Evolutionary conservation across 2,797 vertebrate genomes (phyloP), one percentile per base, ranked within the genome.

Genomic region (Micropoecilia bifurca): DNA sequence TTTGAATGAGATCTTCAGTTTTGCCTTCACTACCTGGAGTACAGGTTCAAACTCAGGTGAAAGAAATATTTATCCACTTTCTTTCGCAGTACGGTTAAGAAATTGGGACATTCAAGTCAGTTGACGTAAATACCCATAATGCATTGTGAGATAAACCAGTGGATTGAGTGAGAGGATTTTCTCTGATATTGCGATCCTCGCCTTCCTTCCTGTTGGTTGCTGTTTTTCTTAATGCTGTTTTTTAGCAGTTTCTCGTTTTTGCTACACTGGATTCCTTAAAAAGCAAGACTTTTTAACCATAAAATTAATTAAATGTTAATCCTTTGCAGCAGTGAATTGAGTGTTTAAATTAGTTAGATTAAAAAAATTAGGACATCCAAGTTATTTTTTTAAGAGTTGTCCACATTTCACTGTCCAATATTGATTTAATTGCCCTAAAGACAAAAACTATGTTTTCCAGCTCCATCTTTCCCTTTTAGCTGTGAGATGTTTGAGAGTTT

Each of bases 21-120:
- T 39, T 3, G 10, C 66, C 41, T n/a, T 43, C 13, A 45, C 22
- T 71, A 6, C 5, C 68, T 71, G 68, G 12, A 28, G 25, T 71
- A 14, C 68, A 71, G 41, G 41, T 71, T 71, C 41, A 71, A 71
- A 71, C 13, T 45, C 12, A 28, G 41, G 68, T 43, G 68, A 43
- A 45, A 45, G 13, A 13, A n/a, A 43, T 45, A 71, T 45, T 3
- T 43, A 71, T 16, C 3, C 28, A 7, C 16, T 28, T 8, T 12
- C 6, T 57, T 43, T 28, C 41, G 3, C 4, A 45, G 68, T 14
- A 45, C 25, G 3, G 12, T 28, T n/a, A 13, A 71, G 22, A 71
- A 71, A 71, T 45, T 45, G 41, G 68, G 25, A 45, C 41, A 71
- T 71, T 71, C 41, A 71, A 71, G 68, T n/a, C 22, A 71, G 41